A percentile compares a stretch with the other conserved stretches of the same genome.
These are phyloP conservation scores for Acanthosepion lycidas DNA, from an alignment of 2,888 invertebrate species.

Conservation along the genomic window DNA sequence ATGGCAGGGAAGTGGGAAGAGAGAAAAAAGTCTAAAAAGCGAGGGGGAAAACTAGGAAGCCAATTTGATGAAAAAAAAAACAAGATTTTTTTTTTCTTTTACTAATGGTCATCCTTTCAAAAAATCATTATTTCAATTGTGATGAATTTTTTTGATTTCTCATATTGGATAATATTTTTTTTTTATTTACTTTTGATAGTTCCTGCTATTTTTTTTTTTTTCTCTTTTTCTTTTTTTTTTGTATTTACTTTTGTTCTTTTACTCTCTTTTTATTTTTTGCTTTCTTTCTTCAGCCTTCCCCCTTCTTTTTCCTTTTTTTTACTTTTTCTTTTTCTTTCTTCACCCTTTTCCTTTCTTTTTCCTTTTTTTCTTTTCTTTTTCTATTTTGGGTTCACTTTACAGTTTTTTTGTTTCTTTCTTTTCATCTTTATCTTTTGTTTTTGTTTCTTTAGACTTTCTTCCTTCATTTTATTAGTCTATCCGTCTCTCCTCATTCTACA, in stretches of 20 bases:
- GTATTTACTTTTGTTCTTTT: not conserved
- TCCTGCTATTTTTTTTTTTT: not conserved
- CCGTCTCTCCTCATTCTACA: too few relatives aligned
- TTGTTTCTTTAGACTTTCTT: too few relatives aligned
- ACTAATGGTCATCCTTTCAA: not conserved
- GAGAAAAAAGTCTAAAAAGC: not conserved
- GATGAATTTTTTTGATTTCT: not conserved
- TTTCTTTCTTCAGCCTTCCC: not conserved
- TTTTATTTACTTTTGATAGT: not conserved
- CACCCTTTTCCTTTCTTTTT: not conserved
- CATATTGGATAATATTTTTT: not conserved
- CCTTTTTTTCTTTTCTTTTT: not conserved
- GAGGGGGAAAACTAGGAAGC: not conserved
- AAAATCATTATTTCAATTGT: constrained; percentile 7
- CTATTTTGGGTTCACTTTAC: not conserved
- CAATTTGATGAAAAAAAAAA: not conserved
- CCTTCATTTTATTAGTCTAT: too few relatives aligned
- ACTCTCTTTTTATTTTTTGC: not conserved
- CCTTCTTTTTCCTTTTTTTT: not conserved
- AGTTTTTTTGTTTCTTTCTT: not conserved
- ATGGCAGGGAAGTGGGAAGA: not conserved
- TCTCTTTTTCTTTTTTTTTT: not conserved
- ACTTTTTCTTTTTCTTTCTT: not conserved
- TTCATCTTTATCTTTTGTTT: not conserved
- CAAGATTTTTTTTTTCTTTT: not conserved